phyloP scores from a whole-genome alignment of 2,888 invertebrate genomes.

The Mactromeris polynyma region DNA sequence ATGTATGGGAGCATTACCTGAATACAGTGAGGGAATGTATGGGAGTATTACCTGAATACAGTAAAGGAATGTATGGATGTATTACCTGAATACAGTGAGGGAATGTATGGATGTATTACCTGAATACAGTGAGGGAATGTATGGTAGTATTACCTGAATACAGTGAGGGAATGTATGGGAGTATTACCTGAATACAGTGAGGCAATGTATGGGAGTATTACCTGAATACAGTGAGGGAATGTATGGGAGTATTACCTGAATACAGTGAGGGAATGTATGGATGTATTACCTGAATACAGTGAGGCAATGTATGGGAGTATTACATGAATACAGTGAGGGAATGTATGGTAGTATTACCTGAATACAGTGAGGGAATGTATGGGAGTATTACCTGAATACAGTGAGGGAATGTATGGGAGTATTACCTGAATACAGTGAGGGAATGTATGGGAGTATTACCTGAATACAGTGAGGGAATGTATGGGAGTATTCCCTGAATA shows the following conservation, averaged over 20 bases:
- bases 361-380: not conserved
- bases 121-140: not conserved
- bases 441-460: too few species aligned
- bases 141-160: too few species aligned
- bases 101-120: not conserved
- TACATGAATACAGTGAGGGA: too few species aligned
- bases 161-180: too few species aligned
- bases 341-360: too few species aligned
- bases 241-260: not conserved
- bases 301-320: too few species aligned
- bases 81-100: too few species aligned
- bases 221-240: not conserved
- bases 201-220: not conserved
- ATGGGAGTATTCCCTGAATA: not conserved
- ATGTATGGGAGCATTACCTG: not conserved
- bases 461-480: not conserved
- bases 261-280: not conserved
- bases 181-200: too few species aligned
- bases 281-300: not conserved
- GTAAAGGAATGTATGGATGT: too few species aligned
- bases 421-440: too few species aligned
- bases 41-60: too few species aligned
- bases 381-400: not conserved
- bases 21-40: not conserved
- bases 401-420: not conserved